Evolutionary conservation across 2,888 invertebrate genomes (phyloP).

Genomic region (Muschampia plurimacula): DNA sequence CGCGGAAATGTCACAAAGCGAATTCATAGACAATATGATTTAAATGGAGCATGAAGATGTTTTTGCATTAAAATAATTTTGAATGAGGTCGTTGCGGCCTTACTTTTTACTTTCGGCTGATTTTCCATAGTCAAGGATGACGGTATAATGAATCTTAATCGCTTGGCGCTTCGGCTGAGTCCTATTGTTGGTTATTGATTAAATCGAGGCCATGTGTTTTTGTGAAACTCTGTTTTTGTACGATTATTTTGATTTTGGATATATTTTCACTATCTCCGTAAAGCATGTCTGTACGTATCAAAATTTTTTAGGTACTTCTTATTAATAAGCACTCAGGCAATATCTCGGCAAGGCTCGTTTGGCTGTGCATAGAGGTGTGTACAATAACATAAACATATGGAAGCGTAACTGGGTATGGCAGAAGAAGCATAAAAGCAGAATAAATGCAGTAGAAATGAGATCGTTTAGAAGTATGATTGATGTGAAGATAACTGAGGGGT

Average conservation of each 20-base stretch:
- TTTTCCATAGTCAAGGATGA: conserved; percentile 62
- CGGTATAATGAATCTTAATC: conserved; percentile 32
- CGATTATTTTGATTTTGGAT: not conserved
- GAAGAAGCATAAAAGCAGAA: no score
- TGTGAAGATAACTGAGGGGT: no score
- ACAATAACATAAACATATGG: no score
- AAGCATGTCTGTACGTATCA: not conserved
- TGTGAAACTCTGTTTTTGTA: conserved; percentile 22
- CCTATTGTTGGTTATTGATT: conserved; percentile 25
- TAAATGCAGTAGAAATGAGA: no score
- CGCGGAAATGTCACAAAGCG: conserved; percentile 21
- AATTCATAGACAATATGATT: conserved; percentile 45
- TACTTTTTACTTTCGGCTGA: conserved; percentile 58
- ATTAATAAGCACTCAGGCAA: no score
- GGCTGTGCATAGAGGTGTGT: no score
- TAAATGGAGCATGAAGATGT: conserved; percentile 54
- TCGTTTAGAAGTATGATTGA: no score
- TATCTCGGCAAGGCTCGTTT: no score
- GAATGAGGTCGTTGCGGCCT: conserved; percentile 62
- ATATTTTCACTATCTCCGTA: not conserved
- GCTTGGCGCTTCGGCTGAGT: conserved; percentile 9
- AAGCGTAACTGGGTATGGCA: no score
- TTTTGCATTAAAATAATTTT: conserved; percentile 58
- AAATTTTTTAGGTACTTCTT: not conserved
- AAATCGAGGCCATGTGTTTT: conserved; percentile 29